These are phyloP conservation scores for Myotis planiceps DNA, from an alignment of 2,797 vertebrate genomes.

Conservation along the genomic window DNA sequence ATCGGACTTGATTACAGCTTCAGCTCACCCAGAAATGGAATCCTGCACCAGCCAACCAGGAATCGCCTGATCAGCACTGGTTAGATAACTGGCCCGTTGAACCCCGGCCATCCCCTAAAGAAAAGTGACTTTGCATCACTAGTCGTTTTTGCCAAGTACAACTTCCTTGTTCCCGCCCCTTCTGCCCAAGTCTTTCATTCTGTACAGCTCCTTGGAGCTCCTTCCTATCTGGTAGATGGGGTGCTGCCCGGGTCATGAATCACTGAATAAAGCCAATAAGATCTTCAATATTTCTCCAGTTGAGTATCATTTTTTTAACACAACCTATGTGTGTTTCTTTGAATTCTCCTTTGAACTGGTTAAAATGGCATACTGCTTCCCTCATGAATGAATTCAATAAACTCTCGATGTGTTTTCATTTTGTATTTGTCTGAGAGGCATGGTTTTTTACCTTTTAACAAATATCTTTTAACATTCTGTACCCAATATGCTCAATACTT, in stretches of 20 bases:
- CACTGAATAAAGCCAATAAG: background rate
- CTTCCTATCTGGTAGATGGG: background rate
- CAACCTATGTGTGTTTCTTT: background rate
- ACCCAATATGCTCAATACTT: background rate
- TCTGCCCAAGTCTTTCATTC: background rate
- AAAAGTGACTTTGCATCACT: background rate
- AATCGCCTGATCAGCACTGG: background rate
- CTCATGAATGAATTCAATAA: background rate
- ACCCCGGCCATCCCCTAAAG: background rate
- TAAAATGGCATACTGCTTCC: background rate
- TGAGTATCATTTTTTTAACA: background rate
- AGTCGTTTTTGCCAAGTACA: no score
- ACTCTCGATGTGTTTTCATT: background rate
- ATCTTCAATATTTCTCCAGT: background rate
- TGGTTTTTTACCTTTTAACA: background rate
- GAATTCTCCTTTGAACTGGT: background rate
- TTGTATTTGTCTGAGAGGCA: background rate
- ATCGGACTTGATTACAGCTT: no score
- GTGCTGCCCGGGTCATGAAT: accelerated
- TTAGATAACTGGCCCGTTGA: no score
- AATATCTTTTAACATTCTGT: background rate
- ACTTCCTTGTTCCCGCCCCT: background rate
- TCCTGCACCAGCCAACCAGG: background rate
- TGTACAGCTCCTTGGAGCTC: accelerated
- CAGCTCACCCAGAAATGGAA: background rate